Percentiles rank a stretch among this genome's conserved stretches.
phyloP scores from a whole-genome alignment of 2,113 vertebrate species.

The Coracopsis vasa region DNA sequence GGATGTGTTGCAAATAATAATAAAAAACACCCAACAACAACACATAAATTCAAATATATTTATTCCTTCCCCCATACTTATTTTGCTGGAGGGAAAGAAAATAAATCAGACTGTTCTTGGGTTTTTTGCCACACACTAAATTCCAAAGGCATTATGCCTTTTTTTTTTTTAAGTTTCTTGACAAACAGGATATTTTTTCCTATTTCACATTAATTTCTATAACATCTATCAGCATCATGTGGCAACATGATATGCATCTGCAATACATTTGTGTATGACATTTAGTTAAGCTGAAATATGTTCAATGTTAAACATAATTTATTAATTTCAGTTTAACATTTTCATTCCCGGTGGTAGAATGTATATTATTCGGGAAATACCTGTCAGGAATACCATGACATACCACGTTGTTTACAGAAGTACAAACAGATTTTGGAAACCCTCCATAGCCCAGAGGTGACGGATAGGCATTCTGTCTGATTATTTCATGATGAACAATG shows the following conservation, averaged over 20 bases:
- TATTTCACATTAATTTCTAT: constrained; percentile 10
- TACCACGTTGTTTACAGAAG: constrained; percentile 89
- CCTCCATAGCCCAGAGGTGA: constrained; percentile 92
- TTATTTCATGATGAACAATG: constrained; percentile 92
- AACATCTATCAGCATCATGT: constrained; percentile 12
- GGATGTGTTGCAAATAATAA: constrained; percentile 40
- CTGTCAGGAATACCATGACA: constrained; percentile 94
- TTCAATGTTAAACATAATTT: constrained; percentile 40
- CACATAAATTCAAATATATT: constrained; percentile 30
- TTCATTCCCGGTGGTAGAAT: constrained; percentile 52
- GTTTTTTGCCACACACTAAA: background rate
- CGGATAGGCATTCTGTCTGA: constrained; percentile 92
- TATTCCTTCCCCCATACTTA: constrained; percentile 28
- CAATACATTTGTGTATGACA: background rate
- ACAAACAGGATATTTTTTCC: background rate
- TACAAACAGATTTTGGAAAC: constrained; percentile 94
- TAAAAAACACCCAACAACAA: background rate
- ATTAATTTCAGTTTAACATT: constrained; percentile 49
- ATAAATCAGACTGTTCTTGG: background rate
- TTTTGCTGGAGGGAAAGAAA: background rate
- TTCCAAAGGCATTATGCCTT: background rate
- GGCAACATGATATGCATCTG: constrained; percentile 20
- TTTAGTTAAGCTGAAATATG: constrained; percentile 23
- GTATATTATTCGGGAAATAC: constrained; percentile 78
- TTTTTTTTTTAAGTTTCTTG: background rate